These are phyloP conservation scores for Rhimphoctona megacephalus DNA, from an alignment of 2,888 invertebrate genomes.

Conservation along the genomic window DNA sequence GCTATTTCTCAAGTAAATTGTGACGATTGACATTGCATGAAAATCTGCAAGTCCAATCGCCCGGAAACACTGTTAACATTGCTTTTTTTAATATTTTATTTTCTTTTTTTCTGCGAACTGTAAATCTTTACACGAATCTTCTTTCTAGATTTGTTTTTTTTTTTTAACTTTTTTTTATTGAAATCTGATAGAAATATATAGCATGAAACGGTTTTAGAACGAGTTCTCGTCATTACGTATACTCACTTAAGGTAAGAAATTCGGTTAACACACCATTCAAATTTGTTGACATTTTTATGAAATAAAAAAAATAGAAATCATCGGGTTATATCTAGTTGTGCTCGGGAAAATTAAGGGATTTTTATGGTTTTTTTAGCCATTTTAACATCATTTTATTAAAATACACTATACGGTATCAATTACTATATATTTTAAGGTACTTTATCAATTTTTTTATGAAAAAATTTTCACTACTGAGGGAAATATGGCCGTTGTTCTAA, in stretches of 20 bases:
- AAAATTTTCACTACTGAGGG: no score
- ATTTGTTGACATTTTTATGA: slow-evolving; percentile 16
- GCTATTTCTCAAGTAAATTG: slow-evolving; percentile 21
- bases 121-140: slow-evolving; percentile 5
- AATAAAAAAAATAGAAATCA: slow-evolving; percentile 25
- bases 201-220: slow-evolving; percentile 64
- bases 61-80: slow-evolving; percentile 27
- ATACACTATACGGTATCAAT: no score
- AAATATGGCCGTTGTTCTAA: no score
- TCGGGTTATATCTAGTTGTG: no score
- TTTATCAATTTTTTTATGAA: no score
- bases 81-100: slow-evolving; percentile 11
- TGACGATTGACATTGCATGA: slow-evolving; percentile 59
- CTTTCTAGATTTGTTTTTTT: slow-evolving; percentile 10
- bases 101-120: slow-evolving; percentile 4
- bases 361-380: no score
- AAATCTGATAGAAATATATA: slow-evolving; percentile 48
- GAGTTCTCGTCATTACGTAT: slow-evolving; percentile 59
- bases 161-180: no score
- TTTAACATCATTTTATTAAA: no score
- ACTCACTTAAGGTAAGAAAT: slow-evolving; percentile 60
- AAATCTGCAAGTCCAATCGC: slow-evolving; percentile 43
- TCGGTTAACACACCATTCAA: slow-evolving; percentile 35
- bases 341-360: no score
- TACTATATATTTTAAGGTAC: no score